A percentile compares a stretch with the other conserved stretches of the same genome.
These are phyloP conservation scores for Ptychobarbus kaznakovi DNA, from an alignment of 2,797 vertebrate genomes.

Conservation along the genomic window DNA sequence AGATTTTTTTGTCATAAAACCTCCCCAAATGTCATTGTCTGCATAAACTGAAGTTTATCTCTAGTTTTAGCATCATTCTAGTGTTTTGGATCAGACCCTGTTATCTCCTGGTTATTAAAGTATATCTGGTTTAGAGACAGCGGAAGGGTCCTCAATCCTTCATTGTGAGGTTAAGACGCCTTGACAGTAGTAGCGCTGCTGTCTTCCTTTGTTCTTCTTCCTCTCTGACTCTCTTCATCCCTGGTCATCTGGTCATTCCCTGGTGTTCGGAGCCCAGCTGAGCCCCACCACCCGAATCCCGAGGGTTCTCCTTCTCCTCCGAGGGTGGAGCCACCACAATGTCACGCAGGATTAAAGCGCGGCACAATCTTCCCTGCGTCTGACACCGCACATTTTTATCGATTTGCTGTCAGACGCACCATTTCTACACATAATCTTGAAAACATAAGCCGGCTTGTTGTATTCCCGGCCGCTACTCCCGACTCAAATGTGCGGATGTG, in stretches of 20 bases:
- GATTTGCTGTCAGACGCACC: constrained; percentile 72
- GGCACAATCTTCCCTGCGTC: constrained; percentile 54
- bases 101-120: background rate
- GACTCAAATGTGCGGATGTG: constrained; percentile 49
- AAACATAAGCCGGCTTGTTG: constrained; percentile 69
- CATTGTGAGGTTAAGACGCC: background rate
- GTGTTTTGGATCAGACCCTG: background rate
- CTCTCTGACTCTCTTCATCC: background rate
- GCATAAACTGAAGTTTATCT: background rate
- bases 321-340: constrained; percentile 57
- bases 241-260: constrained; percentile 7
- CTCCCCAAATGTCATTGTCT: background rate
- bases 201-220: background rate
- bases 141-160: background rate
- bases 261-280: constrained; percentile 23
- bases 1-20: background rate
- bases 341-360: constrained; percentile 70
- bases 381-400: constrained; percentile 64
- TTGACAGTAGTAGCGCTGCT: background rate
- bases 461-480: constrained; percentile 66
- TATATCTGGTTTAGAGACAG: background rate
- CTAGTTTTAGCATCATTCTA: background rate
- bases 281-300: constrained; percentile 16
- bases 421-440: constrained; percentile 66
- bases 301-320: background rate